These are phyloP conservation scores for Notothenia coriiceps DNA, from an alignment of 2,113 vertebrate genomes.

Conservation along the genomic window DNA sequence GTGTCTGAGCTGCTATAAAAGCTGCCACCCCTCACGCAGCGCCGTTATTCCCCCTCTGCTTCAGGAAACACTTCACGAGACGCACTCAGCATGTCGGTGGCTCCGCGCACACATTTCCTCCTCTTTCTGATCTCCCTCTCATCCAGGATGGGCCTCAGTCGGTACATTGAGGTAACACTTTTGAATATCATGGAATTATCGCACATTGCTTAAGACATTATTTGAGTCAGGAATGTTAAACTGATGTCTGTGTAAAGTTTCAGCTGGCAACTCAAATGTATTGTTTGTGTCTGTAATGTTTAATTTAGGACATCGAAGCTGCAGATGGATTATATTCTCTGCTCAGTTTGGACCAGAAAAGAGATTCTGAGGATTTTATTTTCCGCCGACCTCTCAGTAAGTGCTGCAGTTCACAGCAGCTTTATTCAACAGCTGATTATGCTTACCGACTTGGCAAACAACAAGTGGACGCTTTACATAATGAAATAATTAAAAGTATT, in stretches of 20 bases:
- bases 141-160: constrained; percentile 59
- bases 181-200: background rate
- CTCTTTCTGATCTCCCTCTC: constrained; percentile 73
- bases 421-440: constrained; percentile 37
- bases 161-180: constrained; percentile 72
- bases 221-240: background rate
- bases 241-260: constrained; percentile 26
- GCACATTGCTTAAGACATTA: too few species aligned
- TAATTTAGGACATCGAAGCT: constrained; percentile 65
- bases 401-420: constrained; percentile 38
- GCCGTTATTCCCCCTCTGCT: constrained; percentile 51
- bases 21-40: constrained; percentile 47
- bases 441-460: background rate
- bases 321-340: constrained; percentile 76
- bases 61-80: constrained; percentile 48
- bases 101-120: constrained; percentile 68
- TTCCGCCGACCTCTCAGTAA: constrained; percentile 80
- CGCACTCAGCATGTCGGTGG: constrained; percentile 68
- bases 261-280: background rate
- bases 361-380: constrained; percentile 77
- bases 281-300: constrained; percentile 5
- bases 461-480: background rate
- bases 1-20: constrained; percentile 72
- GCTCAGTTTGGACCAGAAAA: constrained; percentile 75
- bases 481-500: constrained; percentile 7